Conservation (phyloP, 1,140 invertebrate species). For the Trialeurodes vaporariorum region DNA sequence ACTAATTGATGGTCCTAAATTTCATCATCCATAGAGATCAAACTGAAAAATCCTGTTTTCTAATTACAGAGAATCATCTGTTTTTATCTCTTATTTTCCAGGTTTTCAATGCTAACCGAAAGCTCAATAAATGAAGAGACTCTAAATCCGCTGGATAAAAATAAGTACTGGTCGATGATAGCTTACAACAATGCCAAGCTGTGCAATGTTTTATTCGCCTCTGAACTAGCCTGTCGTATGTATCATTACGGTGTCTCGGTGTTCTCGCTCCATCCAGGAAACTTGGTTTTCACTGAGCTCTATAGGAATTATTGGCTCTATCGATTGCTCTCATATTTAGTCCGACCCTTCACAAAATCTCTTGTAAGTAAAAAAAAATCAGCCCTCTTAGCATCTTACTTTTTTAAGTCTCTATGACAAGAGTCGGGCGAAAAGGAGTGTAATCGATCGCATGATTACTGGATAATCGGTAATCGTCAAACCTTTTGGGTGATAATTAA, state of each 20-base stretch:
- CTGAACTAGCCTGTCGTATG: constrained; percentile 48
- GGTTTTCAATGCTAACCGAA: constrained; percentile 48
- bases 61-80: too few relatives aligned
- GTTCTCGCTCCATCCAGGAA: constrained; percentile 83
- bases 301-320: constrained; percentile 76
- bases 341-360: constrained; percentile 88
- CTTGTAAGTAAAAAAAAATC: constrained; percentile 46
- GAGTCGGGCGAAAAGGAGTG: too few relatives aligned
- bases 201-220: constrained; percentile 73
- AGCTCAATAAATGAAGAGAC: constrained; percentile 46
- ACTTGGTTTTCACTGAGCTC: constrained; percentile 67
- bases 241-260: constrained; percentile 54
- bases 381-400: too few relatives aligned
- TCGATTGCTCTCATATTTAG: constrained; percentile 58
- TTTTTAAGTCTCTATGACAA: too few relatives aligned
- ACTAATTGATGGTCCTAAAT: too few relatives aligned
- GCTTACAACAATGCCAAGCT: constrained; percentile 87
- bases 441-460: too few relatives aligned
- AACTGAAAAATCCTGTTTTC: too few relatives aligned
- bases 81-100: constrained; percentile 36
- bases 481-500: too few relatives aligned
- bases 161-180: constrained; percentile 60
- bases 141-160: constrained; percentile 39
- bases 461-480: too few relatives aligned
- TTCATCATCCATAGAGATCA: too few relatives aligned